These are phyloP conservation scores for Charaxes varanes DNA, from an alignment of 1,140 invertebrate genomes.

Conservation along the genomic window DNA sequence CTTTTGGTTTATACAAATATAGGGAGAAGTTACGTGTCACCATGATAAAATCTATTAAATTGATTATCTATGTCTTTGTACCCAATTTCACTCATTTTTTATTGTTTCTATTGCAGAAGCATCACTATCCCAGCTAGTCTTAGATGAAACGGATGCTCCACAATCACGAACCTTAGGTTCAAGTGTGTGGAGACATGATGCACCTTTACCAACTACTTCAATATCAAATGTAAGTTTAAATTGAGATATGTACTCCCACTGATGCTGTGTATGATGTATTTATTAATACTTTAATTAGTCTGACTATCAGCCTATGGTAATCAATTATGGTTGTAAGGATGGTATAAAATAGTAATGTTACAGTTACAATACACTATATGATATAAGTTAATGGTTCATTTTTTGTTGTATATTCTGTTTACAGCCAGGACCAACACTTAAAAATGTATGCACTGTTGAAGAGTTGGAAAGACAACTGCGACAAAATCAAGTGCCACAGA, in stretches of 20 bases:
- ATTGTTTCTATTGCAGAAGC: constrained; percentile 48
- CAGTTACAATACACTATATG: too few species aligned
- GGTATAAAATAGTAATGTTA: too few species aligned
- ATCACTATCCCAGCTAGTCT: constrained; percentile 64
- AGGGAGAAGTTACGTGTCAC: too few species aligned
- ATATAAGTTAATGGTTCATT: too few species aligned
- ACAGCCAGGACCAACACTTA: constrained; percentile 44
- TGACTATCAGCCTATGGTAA: not conserved
- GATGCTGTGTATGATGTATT: too few species aligned
- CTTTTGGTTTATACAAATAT: too few species aligned
- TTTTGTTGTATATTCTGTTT: constrained; percentile 11
- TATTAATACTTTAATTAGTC: too few species aligned
- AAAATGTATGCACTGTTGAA: constrained; percentile 69
- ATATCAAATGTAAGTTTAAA: constrained; percentile 29
- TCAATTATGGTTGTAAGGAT: too few species aligned
- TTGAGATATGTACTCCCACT: too few species aligned
- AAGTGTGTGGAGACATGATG: constrained; percentile 53
- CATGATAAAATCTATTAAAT: too few species aligned
- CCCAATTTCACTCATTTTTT: too few species aligned
- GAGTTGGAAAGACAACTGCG: constrained; percentile 64
- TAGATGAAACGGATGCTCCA: constrained; percentile 52
- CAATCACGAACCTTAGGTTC: constrained; percentile 37
- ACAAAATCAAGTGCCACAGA: constrained; percentile 42
- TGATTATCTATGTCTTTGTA: too few species aligned
- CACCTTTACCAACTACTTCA: constrained; percentile 29